These are phyloP conservation scores for Delphinapterus leucas DNA, from an alignment of 2,113 vertebrate species.

Conservation along the genomic window DNA sequence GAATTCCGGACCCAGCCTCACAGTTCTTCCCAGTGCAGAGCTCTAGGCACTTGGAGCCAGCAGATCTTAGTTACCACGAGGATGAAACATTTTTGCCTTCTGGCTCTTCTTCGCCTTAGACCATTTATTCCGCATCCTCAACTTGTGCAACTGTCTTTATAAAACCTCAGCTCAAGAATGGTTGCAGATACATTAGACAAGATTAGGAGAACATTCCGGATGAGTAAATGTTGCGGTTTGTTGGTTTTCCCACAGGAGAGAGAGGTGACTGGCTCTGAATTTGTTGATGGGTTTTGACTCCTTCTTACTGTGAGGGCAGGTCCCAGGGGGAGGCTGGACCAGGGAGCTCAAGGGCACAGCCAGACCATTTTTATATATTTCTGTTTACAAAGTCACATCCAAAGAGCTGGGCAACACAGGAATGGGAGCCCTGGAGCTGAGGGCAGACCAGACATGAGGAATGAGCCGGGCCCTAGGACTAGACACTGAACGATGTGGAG, in stretches of 20 bases:
- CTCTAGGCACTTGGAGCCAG: too few relatives aligned
- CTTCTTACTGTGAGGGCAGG: background rate
- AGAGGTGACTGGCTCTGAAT: background rate
- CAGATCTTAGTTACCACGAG: background rate
- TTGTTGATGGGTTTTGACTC: background rate
- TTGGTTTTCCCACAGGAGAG: background rate
- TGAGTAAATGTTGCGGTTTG: background rate
- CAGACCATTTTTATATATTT: background rate
- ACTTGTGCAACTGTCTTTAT: background rate
- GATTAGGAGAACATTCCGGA: background rate
- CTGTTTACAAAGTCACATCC: background rate
- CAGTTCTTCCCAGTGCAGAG: background rate
- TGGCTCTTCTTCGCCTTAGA: background rate
- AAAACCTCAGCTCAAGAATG: background rate
- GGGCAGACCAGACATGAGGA: background rate
- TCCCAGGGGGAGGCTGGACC: background rate
- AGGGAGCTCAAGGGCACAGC: background rate
- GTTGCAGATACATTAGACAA: background rate
- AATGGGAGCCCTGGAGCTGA: background rate
- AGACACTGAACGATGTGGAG: rapidly evolving
- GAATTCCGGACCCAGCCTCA: background rate
- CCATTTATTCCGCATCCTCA: background rate
- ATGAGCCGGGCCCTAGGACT: background rate
- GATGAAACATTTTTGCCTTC: background rate
- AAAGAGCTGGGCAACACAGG: background rate